Evolutionary conservation across 1,140 invertebrate genomes (phyloP).

Genomic region (Lepidurus arcticus): DNA sequence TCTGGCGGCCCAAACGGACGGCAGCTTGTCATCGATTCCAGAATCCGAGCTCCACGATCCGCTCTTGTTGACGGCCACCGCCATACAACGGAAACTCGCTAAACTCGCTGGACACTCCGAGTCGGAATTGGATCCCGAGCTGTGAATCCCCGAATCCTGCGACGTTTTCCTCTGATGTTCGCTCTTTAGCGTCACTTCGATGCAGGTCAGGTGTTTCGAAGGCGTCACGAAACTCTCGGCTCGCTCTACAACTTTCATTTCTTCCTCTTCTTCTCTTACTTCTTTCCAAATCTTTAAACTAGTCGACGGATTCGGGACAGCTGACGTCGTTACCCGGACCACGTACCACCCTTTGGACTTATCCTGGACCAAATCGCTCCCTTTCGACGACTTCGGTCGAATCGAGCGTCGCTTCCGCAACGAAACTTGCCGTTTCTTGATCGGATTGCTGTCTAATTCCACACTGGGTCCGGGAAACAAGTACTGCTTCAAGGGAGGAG

Average conservation of each 20-base stretch:
- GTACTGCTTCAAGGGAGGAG: not conserved
- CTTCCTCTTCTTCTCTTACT: not conserved
- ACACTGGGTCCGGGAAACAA: not conserved
- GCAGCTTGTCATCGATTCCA: constrained; percentile 22
- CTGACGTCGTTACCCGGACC: not conserved
- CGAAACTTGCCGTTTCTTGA: constrained; percentile 3
- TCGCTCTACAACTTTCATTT: not conserved
- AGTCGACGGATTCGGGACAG: not conserved
- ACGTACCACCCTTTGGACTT: constrained; percentile 1
- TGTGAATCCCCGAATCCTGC: constrained; percentile 4
- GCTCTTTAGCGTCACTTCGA: constrained; percentile 27
- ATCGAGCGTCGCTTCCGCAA: not conserved
- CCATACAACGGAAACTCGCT: not conserved
- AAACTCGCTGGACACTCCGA: not conserved
- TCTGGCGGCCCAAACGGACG: not conserved
- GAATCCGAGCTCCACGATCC: constrained; percentile 28
- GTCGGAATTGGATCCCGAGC: not conserved
- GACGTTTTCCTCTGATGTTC: not conserved
- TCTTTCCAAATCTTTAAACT: no score
- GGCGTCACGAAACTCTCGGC: not conserved
- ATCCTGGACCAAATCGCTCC: not conserved
- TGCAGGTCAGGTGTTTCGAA: constrained; percentile 23
- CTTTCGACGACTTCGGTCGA: not conserved
- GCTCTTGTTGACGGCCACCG: not conserved
- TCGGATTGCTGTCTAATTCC: not conserved